Evolutionary conservation across 2,797 vertebrate species (phyloP), one percentile per base, ranked within the genome.

Genomic region (Bradypodion pumilum): DNA sequence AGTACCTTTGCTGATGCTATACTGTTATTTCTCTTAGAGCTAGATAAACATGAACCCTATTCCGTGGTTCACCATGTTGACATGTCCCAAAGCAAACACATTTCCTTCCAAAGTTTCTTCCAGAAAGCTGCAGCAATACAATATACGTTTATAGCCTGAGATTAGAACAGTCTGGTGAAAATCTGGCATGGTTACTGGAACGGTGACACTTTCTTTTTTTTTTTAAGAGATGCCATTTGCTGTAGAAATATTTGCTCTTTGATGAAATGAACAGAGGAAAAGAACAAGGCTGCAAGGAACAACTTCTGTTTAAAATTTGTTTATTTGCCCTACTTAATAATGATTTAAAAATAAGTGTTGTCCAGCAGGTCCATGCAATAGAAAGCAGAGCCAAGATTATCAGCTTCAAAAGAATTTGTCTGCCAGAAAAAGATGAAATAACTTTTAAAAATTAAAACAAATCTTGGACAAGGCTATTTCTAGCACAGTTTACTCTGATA

Each of bases 271-370:
- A 75, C 35, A 9, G 56, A 27, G n/a, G 3, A 10, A 70, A 35
- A 32, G 27, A 42, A 25, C 13, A 73, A 46, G 63, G n/a, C 40
- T 32, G 10, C 65, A 59, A 62, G 52, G 29, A 75, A 42, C 25
- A 76, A 35, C 27, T 72, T 84, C 72, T 80, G 27, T 42, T 76
- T 68, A 32, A 49, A 69, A 42, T 32, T 35, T 70, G 35, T 21
- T 72, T 32, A 42, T 84, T 84, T 73, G 29, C 72, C 63, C 32
- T 80, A 44, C 27, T 80, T 84, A 46, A 70, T 35, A 56, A 75
- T 32, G 32, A 12, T 56, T 52, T 44, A 75, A 77, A 65, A 62
- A 70, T 75, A 13, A 60, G 44, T 35, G 37, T 19, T 37, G 78
- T 74, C n/a, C 65, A 84, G 35, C 59, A 72, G 60, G 70, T 44